Evolutionary conservation across 2,113 vertebrate species (phyloP), one percentile per base, ranked within the genome.

Genomic region (Trichomycterus rosablanca): DNA sequence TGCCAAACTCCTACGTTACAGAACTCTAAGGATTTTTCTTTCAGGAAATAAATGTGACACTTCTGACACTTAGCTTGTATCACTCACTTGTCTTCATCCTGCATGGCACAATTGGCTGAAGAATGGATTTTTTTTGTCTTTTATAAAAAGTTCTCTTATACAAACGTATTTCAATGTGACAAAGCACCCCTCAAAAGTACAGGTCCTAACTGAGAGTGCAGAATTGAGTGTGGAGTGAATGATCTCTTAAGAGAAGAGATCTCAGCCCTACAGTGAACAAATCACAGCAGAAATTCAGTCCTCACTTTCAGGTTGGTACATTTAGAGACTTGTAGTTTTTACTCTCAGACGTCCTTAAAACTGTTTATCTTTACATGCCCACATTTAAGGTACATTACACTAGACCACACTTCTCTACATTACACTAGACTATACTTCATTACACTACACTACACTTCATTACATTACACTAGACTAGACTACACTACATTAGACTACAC

Each of bases 251-350:
- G 71, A 79, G 69, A 53, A 51, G 71, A 75, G 60, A 58, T 77
- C 49, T 73, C 53, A 71, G 45, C 68, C 60, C 61, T 68, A 68
- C 74, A 68, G 15, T 50, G 34, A 68, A 53, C 67, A 75, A 75
- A 80, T 56, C 56, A 62, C 66, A 60, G 55, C 72, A 63, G 70
- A 66, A 30, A 67, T 15, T 58, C 18, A 20, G 48, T 70, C 66
- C 34, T 35, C 57, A 16, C 20, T 55, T 52, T 72, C 72, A 82
- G 76, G 78, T 83, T 84, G 72, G 80, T 84, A 66, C 54, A 18
- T 34, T 66, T 66, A 18, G 32, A 51, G 53, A 26, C 30, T 37
- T 5, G 23, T 40, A 49, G 52, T 10, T 5, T 22, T 49, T 3
- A 65, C 45, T 11, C 7, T 19, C 40, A 18, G 39, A 49, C 35